These are phyloP conservation scores for Chiropotes sagulatus DNA, from an alignment of 2,797 vertebrate species.

Conservation along the genomic window DNA sequence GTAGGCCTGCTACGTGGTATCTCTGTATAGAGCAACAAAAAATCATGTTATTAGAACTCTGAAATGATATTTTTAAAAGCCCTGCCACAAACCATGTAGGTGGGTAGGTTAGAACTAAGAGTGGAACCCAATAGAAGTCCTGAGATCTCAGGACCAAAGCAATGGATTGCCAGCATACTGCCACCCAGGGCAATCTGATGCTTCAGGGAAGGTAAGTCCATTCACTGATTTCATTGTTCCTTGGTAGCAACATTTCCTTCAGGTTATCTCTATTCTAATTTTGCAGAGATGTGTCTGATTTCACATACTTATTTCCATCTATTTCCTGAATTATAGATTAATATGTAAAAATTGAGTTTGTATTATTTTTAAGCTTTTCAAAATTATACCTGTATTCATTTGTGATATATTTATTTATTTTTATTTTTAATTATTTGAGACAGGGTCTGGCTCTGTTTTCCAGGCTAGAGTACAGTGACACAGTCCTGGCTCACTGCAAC, in stretches of 20 bases:
- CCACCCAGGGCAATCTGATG: not conserved
- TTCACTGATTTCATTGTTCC: not conserved
- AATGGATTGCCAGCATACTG: not conserved
- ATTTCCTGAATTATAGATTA: constrained; percentile 19
- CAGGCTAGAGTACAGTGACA: too few species aligned
- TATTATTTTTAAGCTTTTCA: constrained; percentile 45
- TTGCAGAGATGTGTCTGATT: not conserved
- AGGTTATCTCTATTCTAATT: not conserved
- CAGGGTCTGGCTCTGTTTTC: too few species aligned
- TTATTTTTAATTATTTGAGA: too few species aligned
- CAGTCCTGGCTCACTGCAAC: too few species aligned
- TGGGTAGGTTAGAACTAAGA: not conserved
- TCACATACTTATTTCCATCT: not conserved
- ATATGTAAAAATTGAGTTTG: constrained; percentile 8
- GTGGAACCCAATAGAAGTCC: not conserved
- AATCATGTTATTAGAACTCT: not conserved
- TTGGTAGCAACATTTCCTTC: not conserved
- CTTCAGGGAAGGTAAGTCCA: not conserved
- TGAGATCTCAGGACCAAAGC: not conserved
- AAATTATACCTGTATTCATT: constrained; percentile 19
- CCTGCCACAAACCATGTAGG: not conserved
- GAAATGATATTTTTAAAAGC: not conserved
- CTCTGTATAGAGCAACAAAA: not conserved
- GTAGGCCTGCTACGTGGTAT: not conserved
- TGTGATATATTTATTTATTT: not conserved